Evolutionary conservation across 2,113 vertebrate species (phyloP).

Genomic region (Poeciliopsis retropinna): DNA sequence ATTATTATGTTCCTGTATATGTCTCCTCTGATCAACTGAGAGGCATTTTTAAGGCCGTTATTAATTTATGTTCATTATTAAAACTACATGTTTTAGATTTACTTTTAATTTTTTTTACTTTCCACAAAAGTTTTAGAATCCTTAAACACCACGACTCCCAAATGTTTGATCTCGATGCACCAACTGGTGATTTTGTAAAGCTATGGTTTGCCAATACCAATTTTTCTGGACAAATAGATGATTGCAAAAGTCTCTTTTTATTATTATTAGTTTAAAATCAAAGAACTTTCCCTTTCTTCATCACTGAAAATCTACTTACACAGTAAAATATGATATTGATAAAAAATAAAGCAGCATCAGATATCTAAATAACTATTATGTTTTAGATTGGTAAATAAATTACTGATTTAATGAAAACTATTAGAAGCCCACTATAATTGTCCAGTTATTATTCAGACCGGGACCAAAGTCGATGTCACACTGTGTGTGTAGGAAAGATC

Average conservation of each 20-base stretch:
- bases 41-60: background rate
- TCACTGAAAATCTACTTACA: no score
- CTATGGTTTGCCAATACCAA: background rate
- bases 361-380: no score
- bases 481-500: background rate
- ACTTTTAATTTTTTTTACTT: background rate
- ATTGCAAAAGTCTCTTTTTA: no score
- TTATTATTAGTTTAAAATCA: no score
- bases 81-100: background rate
- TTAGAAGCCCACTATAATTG: no score
- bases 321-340: no score
- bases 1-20: background rate
- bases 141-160: background rate
- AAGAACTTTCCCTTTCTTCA: no score
- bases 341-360: no score
- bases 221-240: no score
- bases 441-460: background rate
- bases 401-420: no score
- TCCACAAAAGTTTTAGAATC: background rate
- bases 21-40: background rate
- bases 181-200: background rate
- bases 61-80: background rate
- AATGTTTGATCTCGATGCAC: no score
- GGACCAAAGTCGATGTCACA: background rate
- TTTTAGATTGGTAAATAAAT: no score